A percentile compares a stretch with the other conserved stretches of the same genome.
Conservation (phyloP, 2,113 vertebrate species). For the Ctenomys sociabilis region DNA sequence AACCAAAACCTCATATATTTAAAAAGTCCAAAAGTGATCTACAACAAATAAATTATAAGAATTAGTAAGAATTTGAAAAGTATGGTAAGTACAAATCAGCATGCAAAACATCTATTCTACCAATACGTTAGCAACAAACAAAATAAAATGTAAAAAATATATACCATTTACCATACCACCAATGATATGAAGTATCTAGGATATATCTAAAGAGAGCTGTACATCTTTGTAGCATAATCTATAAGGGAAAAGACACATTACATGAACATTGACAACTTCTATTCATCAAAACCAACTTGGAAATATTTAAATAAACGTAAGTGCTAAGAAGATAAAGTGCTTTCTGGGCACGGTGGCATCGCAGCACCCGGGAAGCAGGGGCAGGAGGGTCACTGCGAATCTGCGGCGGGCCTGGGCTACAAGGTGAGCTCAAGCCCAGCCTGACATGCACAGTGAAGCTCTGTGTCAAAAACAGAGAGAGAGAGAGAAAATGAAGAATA, state of each 20-base stretch:
- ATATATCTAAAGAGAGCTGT: constrained; percentile 36
- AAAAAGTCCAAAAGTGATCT: not conserved
- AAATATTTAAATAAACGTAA: not conserved
- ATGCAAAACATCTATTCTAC: not conserved
- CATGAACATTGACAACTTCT: not conserved
- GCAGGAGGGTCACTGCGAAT: not conserved
- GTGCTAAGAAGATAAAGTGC: not conserved
- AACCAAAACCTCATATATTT: not conserved
- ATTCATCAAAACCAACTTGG: not conserved
- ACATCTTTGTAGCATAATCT: not conserved
- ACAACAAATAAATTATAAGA: not conserved
- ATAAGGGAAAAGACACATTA: not conserved
- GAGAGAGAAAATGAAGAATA: not conserved
- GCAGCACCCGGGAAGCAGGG: not conserved
- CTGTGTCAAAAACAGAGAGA: not conserved
- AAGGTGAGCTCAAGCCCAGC: not conserved
- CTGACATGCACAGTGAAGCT: not conserved
- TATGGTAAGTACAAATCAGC: not conserved
- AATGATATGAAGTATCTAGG: not conserved
- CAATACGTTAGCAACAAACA: not conserved
- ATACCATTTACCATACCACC: not conserved
- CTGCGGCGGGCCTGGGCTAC: not conserved
- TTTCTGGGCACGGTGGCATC: not conserved
- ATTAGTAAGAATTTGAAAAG: constrained; percentile 8
- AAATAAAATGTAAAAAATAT: constrained; percentile 17